Conservation (phyloP, 1,140 invertebrate genomes). For the Diachasmimorpha longicaudata region DNA sequence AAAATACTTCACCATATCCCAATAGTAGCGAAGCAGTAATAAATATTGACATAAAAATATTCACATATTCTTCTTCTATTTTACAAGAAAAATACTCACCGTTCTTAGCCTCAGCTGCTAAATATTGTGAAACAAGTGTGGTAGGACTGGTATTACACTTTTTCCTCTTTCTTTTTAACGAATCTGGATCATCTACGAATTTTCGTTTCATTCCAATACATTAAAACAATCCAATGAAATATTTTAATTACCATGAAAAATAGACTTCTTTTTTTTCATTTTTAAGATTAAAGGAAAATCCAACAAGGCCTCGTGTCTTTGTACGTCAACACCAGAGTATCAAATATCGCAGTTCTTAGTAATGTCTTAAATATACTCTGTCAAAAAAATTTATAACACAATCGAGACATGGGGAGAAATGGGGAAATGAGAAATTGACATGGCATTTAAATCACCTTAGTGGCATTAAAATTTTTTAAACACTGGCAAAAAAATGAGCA, state of each 20-base stretch:
- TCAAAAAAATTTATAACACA: neutral
- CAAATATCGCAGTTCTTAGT: neutral
- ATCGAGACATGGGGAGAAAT: neutral
- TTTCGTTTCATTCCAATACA: constrained; percentile 15
- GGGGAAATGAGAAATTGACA: too few species aligned
- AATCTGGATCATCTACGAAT: constrained; percentile 39
- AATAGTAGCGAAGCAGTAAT: neutral
- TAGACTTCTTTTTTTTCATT: neutral
- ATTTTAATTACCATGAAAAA: neutral
- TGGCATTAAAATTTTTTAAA: neutral
- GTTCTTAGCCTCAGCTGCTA: constrained; percentile 63
- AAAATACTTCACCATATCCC: constrained; percentile 3
- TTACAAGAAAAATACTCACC: constrained; percentile 63
- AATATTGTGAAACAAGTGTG: constrained; percentile 61
- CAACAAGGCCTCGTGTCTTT: constrained; percentile 9
- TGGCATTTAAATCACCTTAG: too few species aligned
- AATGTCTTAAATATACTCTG: neutral
- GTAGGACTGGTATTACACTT: constrained; percentile 66
- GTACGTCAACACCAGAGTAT: neutral
- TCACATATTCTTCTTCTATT: constrained; percentile 21
- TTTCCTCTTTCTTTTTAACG: constrained; percentile 67
- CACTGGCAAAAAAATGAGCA: neutral
- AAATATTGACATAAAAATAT: neutral
- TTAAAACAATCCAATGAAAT: neutral
- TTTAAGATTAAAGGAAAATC: neutral